A percentile compares a stretch with the other conserved stretches of the same genome.
These are phyloP conservation scores for Drosophila pseudoananassae DNA, from an alignment of 1,140 invertebrate genomes.

Conservation along the genomic window DNA sequence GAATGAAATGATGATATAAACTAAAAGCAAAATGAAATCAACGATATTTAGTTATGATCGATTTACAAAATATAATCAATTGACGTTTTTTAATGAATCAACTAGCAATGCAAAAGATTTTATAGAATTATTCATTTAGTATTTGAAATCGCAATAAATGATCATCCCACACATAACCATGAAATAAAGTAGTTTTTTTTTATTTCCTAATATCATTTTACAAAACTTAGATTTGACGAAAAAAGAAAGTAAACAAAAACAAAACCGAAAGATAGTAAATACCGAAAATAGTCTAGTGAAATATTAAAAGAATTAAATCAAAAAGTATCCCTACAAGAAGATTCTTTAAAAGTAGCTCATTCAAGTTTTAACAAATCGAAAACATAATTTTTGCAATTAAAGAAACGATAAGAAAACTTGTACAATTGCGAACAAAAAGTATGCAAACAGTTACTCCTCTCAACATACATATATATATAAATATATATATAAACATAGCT, in stretches of 20 bases:
- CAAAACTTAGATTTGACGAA: slow-evolving; percentile 31
- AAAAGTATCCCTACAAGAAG: slow-evolving; percentile 50
- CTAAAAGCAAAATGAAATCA: slow-evolving; percentile 32
- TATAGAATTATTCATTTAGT: slow-evolving; percentile 67
- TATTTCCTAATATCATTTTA: slow-evolving; percentile 53
- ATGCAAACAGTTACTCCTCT: slow-evolving; percentile 71
- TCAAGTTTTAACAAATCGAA: slow-evolving; percentile 71
- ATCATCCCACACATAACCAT: slow-evolving; percentile 49
- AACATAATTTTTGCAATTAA: slow-evolving; percentile 67
- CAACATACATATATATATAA: slow-evolving; percentile 66
- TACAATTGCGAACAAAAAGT: slow-evolving; percentile 63
- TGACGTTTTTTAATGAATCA: slow-evolving; percentile 67
- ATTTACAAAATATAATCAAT: slow-evolving; percentile 74
- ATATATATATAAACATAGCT: slow-evolving; percentile 67
- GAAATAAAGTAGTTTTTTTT: slow-evolving; percentile 38
- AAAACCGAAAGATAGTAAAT: slow-evolving; percentile 13
- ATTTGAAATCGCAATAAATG: slow-evolving; percentile 33
- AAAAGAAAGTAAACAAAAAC: slow-evolving; percentile 12
- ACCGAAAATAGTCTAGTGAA: slow-evolving; percentile 57
- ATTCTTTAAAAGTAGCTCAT: slow-evolving; percentile 70
- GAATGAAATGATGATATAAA: slow-evolving; percentile 13
- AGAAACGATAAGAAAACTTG: slow-evolving; percentile 50
- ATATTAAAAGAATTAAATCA: slow-evolving; percentile 58
- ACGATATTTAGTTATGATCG: slow-evolving; percentile 79
- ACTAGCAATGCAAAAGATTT: slow-evolving; percentile 57